Evolutionary conservation across 2,797 vertebrate genomes (phyloP).

Genomic region (Spinus olivaceus): DNA sequence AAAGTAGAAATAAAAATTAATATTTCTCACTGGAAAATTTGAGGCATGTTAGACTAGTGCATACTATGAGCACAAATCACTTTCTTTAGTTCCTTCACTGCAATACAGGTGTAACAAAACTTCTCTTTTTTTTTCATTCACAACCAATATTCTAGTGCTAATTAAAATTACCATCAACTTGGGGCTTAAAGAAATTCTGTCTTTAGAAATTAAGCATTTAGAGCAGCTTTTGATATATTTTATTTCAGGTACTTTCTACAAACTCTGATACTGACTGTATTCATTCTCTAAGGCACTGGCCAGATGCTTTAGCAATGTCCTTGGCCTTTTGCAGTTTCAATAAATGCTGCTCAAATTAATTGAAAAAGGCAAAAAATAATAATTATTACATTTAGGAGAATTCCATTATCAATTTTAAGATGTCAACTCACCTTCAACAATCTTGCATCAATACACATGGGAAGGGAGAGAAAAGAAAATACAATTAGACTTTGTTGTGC

Average conservation of each 20-base stretch:
- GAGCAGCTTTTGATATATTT: neutral
- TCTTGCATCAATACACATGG: slow-evolving; percentile 29
- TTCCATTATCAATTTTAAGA: neutral
- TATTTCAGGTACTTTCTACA: neutral
- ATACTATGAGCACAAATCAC: neutral
- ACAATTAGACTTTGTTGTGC: neutral
- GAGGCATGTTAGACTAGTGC: neutral
- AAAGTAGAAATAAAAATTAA: neutral
- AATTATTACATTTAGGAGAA: neutral
- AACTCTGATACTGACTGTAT: neutral
- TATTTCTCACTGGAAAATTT: neutral
- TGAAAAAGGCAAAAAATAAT: neutral
- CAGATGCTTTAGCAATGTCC: neutral
- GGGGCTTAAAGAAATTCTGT: neutral
- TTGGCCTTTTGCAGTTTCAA: neutral
- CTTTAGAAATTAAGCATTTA: neutral
- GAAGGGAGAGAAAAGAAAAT: slow-evolving; percentile 13
- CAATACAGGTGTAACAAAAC: neutral
- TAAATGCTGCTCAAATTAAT: neutral
- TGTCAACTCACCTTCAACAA: slow-evolving; percentile 76
- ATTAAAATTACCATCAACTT: neutral
- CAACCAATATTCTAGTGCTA: neutral
- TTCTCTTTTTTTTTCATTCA: neutral
- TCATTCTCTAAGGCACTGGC: neutral
- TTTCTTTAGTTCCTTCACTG: neutral